Base-by-base conservation (phyloP, 2,797 vertebrate genomes). In the Leptodactylus fallax region DNA sequence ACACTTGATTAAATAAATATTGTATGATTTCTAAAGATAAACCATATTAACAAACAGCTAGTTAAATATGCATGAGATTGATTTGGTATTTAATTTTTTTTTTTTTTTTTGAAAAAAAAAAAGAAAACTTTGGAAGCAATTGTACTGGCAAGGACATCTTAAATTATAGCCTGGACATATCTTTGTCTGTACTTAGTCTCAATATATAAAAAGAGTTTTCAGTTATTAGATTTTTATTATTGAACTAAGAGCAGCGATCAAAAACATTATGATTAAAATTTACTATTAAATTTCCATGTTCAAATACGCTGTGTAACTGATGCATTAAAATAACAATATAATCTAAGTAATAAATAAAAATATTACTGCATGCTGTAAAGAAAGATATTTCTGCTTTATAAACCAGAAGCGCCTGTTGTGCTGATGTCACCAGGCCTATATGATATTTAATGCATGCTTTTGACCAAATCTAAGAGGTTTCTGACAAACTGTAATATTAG, bases 1-100 rank as follows among this genome's bases (percentile, higher is more conserved):
- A n/a, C 71, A 13, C 51, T 60, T 84, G 82, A 77, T 78, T 85
- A 86, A 80, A 72, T 87, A 81, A 56, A 87, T 72, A 87, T 80
- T 87, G 27, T 72, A 72, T 87, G 77, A 72, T 87, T 87, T 80
- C 77, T 56, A 81, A 80, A 71, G 78, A 60, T 72, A 80, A 80
- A 69, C 63, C 71, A 45, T 67, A 86, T 69, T 86, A 69, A 47
- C 49, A 55, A 85, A 51, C 74, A 21, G 51, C 45, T 36, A 58
- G 49, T 78, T 79, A 56, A 79, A 86, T 80, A 69, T 80, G 69
- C 25, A 80, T 81, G 78, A 67, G 77, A 58, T 72, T 87, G 51
- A 25, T 69, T 82, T 63, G n/a, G 51, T 82, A 45, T 25, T 49
- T 61, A 36, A 71, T 17, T 85, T 11, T 13, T 55, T 58, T 71